Conservation (phyloP, 2,888 invertebrate species). For the Drosophila pseudotalamancana region DNA sequence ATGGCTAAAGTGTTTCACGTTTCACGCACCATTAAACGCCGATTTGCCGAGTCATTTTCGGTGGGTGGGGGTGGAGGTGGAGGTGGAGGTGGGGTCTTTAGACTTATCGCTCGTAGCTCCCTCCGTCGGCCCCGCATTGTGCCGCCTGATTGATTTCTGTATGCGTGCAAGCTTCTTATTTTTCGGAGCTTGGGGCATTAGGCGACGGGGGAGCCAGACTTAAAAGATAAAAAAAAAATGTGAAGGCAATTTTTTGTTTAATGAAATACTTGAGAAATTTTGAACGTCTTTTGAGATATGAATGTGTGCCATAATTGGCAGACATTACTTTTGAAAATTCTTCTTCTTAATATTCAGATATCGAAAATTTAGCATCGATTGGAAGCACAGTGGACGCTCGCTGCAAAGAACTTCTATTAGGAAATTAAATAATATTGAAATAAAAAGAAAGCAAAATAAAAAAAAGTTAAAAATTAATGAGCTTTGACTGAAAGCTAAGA, state of each 20-base stretch:
- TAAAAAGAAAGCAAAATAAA: not conserved
- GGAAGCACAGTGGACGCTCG: not conserved
- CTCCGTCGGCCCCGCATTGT: constrained; percentile 56
- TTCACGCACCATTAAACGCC: constrained; percentile 75
- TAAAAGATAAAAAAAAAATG: constrained; percentile 48
- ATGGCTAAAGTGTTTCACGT: constrained; percentile 75
- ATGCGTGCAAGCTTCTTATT: constrained; percentile 37
- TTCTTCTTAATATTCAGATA: not conserved
- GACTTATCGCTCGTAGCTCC: constrained; percentile 31
- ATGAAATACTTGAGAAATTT: constrained; percentile 62
- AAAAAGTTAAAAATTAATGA: no score
- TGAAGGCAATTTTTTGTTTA: constrained; percentile 67
- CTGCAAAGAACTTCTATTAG: not conserved
- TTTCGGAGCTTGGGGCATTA: constrained; percentile 2
- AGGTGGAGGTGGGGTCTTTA: not conserved
- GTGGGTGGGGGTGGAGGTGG: constrained; percentile 23
- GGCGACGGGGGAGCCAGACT: constrained; percentile 11
- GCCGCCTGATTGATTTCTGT: constrained; percentile 76
- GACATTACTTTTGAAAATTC: not conserved
- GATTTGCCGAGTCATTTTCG: constrained; percentile 72
- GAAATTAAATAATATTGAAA: not conserved
- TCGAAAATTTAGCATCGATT: not conserved
- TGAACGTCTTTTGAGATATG: constrained; percentile 26
- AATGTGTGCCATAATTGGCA: constrained; percentile 9
- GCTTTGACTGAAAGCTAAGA: no score